Base-by-base conservation (phyloP, 2,113 vertebrate species). In the Erpornis zantholeuca region DNA sequence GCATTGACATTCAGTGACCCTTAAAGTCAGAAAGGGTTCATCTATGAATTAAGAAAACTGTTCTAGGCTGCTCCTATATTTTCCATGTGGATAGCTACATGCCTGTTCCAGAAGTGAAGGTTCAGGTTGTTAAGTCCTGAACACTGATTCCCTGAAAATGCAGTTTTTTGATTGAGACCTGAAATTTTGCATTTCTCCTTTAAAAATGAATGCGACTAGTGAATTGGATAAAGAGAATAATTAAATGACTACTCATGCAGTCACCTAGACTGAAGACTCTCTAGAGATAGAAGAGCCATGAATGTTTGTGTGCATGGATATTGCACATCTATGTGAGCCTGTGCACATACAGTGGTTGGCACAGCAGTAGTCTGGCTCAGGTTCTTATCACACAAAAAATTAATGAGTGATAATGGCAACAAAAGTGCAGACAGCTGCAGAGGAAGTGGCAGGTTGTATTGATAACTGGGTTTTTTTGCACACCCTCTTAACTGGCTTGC, bases 321-420 rank as follows among this genome's bases (percentile, higher is more conserved):
- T 15, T 31, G 13, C 19, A 35, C 12, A 54, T 50, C 8, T 47
- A 3, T 65, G 21, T 3, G 2, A 0, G 0, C 1, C 1, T 53
- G 3, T 64, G 18, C 44, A 31, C 23, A 7, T 31, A 28, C 25
- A 79, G 19, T 3, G 3, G 20, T 28, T 56, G 31, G 7, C 25
- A 66, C 8, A 57, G 22, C 8, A 56, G 20, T 57, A 25, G 59
- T 17, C 23, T 52, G 23, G 5, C 36, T 64, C 20, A 42, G 33
- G 20, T 57, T 47, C 10, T 76, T 40, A 10, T 8, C 45, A 65
- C 10, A 31, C 2, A 79, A 73, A 44, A 47, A 65, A 33, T 27
- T 50, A 6, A 23, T 38, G 36, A 50, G 12, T 44, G 4, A 33
- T 54, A 57, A 54, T 15, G 8, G 10, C 22, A 56, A 47, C 3